phyloP scores from a whole-genome alignment of 2,888 invertebrate species.

The Itoplectis maculator region DNA sequence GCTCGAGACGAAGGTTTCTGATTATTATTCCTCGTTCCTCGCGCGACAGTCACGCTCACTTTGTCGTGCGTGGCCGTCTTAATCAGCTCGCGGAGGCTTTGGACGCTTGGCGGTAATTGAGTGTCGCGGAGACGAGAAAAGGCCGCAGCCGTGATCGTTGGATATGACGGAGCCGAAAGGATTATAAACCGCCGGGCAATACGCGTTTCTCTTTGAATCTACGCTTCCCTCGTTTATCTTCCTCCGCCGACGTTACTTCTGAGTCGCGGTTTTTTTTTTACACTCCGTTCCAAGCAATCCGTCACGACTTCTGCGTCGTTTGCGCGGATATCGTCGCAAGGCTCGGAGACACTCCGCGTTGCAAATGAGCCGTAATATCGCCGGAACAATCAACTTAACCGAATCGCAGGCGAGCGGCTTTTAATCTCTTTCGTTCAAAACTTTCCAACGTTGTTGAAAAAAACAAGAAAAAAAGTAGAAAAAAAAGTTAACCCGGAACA shows the following conservation, averaged over 20 bases:
- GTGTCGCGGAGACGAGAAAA: conserved; percentile 12
- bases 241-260: not conserved
- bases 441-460: conserved; percentile 19
- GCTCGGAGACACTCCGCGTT: no score
- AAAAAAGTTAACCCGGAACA: conserved; percentile 19
- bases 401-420: conserved; percentile 9
- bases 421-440: conserved; percentile 17
- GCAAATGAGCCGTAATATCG: conserved; percentile 34
- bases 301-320: conserved; percentile 27
- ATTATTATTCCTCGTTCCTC: conserved; percentile 9
- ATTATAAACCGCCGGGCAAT: not conserved
- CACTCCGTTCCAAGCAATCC: not conserved
- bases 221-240: conserved; percentile 21
- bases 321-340: conserved; percentile 14
- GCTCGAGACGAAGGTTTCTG: not conserved
- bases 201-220: conserved; percentile 33
- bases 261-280: conserved; percentile 20
- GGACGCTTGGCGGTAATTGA: conserved; percentile 5
- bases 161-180: conserved; percentile 30
- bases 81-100: not conserved
- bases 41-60: conserved; percentile 12
- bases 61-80: conserved; percentile 10
- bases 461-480: not conserved
- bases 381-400: conserved; percentile 24
- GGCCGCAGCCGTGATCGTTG: conserved; percentile 9